A percentile compares a stretch with the other conserved stretches of the same genome.
Conservation (phyloP, 35 echinoderm and acorn worm genomes). For the Stichopus chloronotus region DNA sequence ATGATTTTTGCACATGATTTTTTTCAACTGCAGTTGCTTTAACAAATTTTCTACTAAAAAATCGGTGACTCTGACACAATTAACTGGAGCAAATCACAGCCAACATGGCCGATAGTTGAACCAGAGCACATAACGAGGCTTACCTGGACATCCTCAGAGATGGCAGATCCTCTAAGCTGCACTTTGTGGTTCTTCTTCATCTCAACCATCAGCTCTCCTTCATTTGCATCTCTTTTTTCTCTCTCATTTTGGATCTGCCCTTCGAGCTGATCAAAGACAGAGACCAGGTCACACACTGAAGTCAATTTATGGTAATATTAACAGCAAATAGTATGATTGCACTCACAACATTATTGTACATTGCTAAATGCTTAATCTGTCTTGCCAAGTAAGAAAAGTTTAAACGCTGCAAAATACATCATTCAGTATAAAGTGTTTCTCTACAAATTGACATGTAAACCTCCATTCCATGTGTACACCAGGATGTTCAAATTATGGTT, state of each 20-base stretch:
- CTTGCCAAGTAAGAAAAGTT: not conserved
- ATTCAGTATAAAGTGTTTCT: not conserved
- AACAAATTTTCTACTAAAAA: no score
- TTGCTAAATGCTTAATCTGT: not conserved
- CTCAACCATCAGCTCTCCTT: not conserved
- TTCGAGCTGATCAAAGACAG: conserved; percentile 3
- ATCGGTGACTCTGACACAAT: no score
- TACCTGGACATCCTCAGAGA: conserved; percentile 12
- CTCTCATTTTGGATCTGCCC: conserved; percentile 22
- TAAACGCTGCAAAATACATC: not conserved
- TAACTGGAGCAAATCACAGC: no score
- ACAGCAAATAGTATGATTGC: not conserved
- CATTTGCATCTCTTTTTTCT: not conserved
- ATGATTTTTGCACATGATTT: no score
- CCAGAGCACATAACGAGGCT: no score
- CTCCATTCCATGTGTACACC: no score
- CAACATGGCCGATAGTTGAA: no score
- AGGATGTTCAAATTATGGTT: no score
- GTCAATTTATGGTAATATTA: not conserved
- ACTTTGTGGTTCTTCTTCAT: not conserved
- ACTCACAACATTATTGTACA: not conserved
- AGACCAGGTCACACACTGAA: not conserved
- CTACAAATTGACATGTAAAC: not conserved
- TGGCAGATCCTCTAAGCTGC: not conserved
- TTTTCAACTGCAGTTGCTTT: not conserved